Evolutionary conservation across 1,140 invertebrate species (phyloP).

Genomic region (Papilio glaucus): DNA sequence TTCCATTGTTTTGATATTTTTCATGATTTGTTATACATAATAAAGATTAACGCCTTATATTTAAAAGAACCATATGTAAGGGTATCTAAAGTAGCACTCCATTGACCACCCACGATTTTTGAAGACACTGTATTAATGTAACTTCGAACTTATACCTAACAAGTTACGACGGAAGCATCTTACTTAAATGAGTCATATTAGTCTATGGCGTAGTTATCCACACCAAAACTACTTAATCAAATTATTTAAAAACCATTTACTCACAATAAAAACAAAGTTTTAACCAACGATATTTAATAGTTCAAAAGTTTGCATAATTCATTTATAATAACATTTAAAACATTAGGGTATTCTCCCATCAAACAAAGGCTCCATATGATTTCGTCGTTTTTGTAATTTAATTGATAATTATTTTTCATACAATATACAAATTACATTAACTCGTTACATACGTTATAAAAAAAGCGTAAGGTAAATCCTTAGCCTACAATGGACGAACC

Average conservation of each 20-base stretch:
- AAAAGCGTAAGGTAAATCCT: constrained; percentile 46
- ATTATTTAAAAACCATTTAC: too few relatives aligned
- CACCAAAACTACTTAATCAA: neutral
- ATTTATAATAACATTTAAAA: too few relatives aligned
- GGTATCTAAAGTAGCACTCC: neutral
- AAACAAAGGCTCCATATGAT: too few relatives aligned
- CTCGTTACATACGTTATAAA: constrained; percentile 17
- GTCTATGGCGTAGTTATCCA: neutral
- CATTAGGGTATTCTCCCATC: too few relatives aligned
- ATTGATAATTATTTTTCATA: constrained; percentile 2
- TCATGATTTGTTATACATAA: too few relatives aligned
- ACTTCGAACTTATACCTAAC: too few relatives aligned
- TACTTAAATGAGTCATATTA: neutral
- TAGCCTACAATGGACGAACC: constrained; percentile 48
- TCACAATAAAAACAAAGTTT: too few relatives aligned
- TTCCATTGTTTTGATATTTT: too few relatives aligned
- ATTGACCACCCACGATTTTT: neutral
- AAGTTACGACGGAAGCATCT: neutral
- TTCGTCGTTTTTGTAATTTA: neutral
- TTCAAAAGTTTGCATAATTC: too few relatives aligned
- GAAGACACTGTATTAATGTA: neutral
- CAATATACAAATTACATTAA: constrained; percentile 17
- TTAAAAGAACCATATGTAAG: neutral
- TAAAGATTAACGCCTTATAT: neutral
- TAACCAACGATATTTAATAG: too few relatives aligned